A percentile compares a stretch with the other conserved stretches of the same genome.
Evolutionary conservation across 2,113 vertebrate species (phyloP).

Genomic region (Pterocles orientalis): DNA sequence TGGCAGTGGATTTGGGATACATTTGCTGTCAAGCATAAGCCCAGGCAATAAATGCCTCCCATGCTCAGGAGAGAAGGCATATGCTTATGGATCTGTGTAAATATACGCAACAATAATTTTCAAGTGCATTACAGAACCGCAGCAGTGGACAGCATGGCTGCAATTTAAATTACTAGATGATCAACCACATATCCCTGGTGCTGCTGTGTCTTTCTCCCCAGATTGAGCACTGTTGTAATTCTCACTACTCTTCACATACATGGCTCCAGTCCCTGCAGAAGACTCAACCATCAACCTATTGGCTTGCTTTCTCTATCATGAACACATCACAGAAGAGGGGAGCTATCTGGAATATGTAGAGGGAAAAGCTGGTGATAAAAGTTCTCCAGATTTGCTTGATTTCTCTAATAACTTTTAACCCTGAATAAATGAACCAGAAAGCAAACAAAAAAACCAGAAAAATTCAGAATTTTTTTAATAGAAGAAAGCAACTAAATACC

Average conservation of each 20-base stretch:
- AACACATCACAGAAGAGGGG: background rate
- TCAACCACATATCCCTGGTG: background rate
- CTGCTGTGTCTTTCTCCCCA: background rate
- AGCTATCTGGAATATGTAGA: background rate
- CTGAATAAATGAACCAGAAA: background rate
- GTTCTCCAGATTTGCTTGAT: background rate
- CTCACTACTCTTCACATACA: background rate
- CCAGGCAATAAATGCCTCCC: background rate
- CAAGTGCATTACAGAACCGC: background rate
- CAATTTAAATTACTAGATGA: background rate
- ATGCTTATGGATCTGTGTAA: background rate
- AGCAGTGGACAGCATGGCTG: background rate
- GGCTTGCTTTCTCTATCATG: background rate
- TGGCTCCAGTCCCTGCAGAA: background rate
- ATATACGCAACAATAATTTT: background rate
- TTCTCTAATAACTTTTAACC: background rate
- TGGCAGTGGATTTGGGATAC: background rate
- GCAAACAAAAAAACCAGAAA: background rate
- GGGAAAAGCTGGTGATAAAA: rapidly evolving
- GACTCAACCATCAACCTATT: background rate
- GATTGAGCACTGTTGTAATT: background rate
- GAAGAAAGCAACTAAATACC: background rate
- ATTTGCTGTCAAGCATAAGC: background rate
- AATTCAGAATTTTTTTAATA: background rate
- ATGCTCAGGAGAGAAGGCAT: background rate